These are phyloP conservation scores for Sphyrna mokarran DNA, from an alignment of 2,113 vertebrate genomes.

Conservation along the genomic window DNA sequence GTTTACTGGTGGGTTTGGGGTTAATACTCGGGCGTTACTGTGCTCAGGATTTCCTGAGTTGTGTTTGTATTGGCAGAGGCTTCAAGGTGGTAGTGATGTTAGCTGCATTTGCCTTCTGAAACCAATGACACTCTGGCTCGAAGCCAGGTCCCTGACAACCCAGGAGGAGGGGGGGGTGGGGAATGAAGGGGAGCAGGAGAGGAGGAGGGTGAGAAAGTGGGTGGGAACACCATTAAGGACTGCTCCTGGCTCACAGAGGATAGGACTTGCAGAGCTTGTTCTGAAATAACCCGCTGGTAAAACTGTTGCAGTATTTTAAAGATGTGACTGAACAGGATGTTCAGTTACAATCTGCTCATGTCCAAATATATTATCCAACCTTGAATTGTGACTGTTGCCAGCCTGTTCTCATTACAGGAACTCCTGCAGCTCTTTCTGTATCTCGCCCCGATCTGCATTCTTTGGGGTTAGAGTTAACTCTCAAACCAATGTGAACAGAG, in stretches of 20 bases:
- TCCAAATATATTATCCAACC: neutral
- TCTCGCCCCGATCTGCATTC: neutral
- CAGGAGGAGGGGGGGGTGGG: too few relatives aligned
- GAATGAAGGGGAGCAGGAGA: too few relatives aligned
- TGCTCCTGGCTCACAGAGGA: neutral
- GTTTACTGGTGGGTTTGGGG: neutral
- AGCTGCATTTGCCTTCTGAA: constrained; percentile 39
- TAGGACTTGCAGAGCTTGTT: neutral
- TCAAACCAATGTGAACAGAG: neutral
- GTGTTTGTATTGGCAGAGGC: constrained; percentile 37
- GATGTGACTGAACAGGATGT: neutral
- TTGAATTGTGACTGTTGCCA: neutral
- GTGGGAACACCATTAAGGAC: too few relatives aligned
- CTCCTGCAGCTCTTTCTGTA: neutral
- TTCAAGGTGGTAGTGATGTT: neutral
- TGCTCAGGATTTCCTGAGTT: constrained; percentile 11
- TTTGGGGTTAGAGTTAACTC: neutral
- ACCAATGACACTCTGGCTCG: constrained; percentile 36
- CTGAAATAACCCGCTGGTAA: neutral
- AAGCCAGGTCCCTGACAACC: neutral
- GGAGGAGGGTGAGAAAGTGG: neutral
- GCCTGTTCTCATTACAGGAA: neutral
- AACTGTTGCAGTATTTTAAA: neutral
- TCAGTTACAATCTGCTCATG: neutral
- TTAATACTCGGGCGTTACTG: neutral